phyloP scores from a whole-genome alignment of 2,888 invertebrate genomes.

The Cancer borealis region DNA sequence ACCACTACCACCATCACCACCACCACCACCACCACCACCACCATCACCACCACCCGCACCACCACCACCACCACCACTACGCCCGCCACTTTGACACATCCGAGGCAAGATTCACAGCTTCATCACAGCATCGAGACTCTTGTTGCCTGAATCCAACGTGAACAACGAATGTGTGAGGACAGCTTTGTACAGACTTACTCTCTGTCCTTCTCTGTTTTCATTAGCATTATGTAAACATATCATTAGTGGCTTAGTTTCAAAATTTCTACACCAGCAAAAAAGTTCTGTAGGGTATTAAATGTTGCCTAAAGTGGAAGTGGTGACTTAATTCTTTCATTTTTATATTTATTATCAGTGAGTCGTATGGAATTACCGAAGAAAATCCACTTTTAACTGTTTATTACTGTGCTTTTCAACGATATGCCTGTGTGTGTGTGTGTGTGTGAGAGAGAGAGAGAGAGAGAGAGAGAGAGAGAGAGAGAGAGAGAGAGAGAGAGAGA shows the following conservation, averaged over 20 bases:
- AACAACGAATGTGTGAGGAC: not conserved
- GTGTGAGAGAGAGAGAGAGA: not conserved
- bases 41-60: not conserved
- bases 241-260: not conserved
- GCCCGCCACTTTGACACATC: not conserved
- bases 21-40: not conserved
- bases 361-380: not conserved
- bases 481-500: constrained; percentile 1
- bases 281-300: not conserved
- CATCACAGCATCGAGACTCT: not conserved
- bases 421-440: too few relatives aligned
- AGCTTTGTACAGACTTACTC: not conserved
- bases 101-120: not conserved
- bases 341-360: not conserved
- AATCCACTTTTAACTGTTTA: not conserved
- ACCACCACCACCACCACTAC: not conserved
- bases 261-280: not conserved
- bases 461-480: not conserved
- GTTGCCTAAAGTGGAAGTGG: not conserved
- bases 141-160: not conserved
- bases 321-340: not conserved
- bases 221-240: not conserved
- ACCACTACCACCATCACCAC: not conserved
- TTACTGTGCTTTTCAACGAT: not conserved
- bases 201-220: not conserved